Percentiles rank a stretch among this genome's conserved stretches.
These are phyloP conservation scores for Lapara coniferarum DNA, from an alignment of 2,888 invertebrate species.

Conservation along the genomic window DNA sequence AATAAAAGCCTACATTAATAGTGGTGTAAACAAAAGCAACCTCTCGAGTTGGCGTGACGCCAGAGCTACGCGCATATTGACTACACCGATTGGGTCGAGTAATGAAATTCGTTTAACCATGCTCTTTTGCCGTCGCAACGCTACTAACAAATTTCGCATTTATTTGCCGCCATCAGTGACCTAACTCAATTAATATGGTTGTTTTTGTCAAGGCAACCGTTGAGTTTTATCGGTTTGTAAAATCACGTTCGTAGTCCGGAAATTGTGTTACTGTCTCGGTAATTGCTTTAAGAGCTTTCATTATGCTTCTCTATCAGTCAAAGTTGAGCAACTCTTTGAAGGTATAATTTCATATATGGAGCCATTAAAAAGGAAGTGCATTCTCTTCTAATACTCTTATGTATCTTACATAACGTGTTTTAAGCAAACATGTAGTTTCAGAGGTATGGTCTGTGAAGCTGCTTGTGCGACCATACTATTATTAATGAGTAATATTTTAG, in stretches of 20 bases:
- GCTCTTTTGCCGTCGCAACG: slow-evolving; percentile 31
- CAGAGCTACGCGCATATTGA: slow-evolving; percentile 27
- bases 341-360: neutral
- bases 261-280: slow-evolving; percentile 27
- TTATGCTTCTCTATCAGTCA: neutral
- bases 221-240: slow-evolving; percentile 23
- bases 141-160: slow-evolving; percentile 28
- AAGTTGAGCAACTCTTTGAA: neutral
- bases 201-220: slow-evolving; percentile 23
- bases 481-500: no score
- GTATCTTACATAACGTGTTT: no score
- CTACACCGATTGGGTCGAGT: slow-evolving; percentile 29
- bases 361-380: no score
- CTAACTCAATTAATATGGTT: slow-evolving; percentile 27
- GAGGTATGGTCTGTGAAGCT: no score
- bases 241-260: slow-evolving; percentile 19
- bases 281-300: slow-evolving; percentile 20
- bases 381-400: no score
- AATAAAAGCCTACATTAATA: slow-evolving; percentile 19
- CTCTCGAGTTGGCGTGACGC: slow-evolving; percentile 31
- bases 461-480: no score
- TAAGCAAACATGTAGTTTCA: no score
- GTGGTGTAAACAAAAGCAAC: slow-evolving; percentile 25
- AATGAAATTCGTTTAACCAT: slow-evolving; percentile 37
- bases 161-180: slow-evolving; percentile 19